These are phyloP conservation scores for Halictus ligatus DNA, from an alignment of 2,888 invertebrate species.

Conservation along the genomic window DNA sequence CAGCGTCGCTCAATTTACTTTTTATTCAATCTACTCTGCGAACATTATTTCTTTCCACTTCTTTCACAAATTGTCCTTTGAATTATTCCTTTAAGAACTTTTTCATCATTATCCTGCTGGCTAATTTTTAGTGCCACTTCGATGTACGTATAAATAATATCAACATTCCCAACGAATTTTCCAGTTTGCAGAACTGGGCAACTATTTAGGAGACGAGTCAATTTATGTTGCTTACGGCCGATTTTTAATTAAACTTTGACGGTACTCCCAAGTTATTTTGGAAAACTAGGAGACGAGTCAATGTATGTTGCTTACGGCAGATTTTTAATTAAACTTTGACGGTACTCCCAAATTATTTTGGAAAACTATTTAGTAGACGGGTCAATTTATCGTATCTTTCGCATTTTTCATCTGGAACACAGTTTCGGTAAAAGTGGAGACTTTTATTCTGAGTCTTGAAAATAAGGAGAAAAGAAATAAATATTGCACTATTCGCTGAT, in stretches of 20 bases:
- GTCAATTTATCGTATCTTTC: too few species aligned
- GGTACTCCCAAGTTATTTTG: not conserved
- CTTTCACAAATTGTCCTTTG: not conserved
- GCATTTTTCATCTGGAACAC: not conserved
- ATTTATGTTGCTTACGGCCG: not conserved
- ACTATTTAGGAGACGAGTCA: not conserved
- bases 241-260: not conserved
- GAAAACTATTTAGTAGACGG: too few species aligned
- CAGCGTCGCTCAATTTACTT: not conserved
- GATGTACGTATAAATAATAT: not conserved
- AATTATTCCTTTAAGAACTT: too few species aligned
- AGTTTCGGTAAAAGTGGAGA: not conserved
- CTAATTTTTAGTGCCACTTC: not conserved
- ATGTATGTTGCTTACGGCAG: too few species aligned
- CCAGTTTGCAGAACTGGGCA: not conserved
- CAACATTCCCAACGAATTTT: not conserved
- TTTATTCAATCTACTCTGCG: not conserved
- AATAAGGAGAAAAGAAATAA: not conserved
- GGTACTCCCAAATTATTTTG: too few species aligned
- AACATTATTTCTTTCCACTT: not conserved
- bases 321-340: too few species aligned
- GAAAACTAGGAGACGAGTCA: too few species aligned
- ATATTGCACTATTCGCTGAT: not conserved
- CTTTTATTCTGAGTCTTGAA: not conserved
- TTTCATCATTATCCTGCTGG: too few species aligned